Base-by-base conservation (phyloP, 2,113 vertebrate species). In the Sturnira hondurensis region DNA sequence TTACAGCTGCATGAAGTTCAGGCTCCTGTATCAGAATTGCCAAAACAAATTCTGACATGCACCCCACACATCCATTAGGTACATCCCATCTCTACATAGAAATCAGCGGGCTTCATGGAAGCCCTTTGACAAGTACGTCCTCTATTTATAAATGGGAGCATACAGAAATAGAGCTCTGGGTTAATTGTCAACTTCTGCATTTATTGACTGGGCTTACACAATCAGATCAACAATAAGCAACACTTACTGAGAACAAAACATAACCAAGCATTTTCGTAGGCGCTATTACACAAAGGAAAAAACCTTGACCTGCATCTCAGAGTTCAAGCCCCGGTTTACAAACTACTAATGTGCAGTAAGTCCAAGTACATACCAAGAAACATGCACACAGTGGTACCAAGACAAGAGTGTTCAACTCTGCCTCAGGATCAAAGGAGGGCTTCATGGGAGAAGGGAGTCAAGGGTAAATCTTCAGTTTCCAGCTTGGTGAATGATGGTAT, bases 231-330 rank as follows among this genome's bases (percentile, higher is more conserved):
- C 38, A 94, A 81, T 3, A 84, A 90, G 38, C 45, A 95, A 61
- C 36, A 86, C 6, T 95, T 89, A 82, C 19, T 83, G 8, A 96
- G 52, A 93, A 87, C 31, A 93, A 50, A 93, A 78, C 19, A 95
- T 33, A 89, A 86, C 8, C 31, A 78, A 16, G 43, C 47, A 92
- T 71, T 81, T 56, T 86, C 24, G 20, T 65, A 33, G 10, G 9
- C 63, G 36, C 26, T 50, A 2, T 83, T 47, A 67, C 33, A 17
- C 26, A 80, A 56, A 83, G 19, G 38, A 50, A 90, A 90, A 87
- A 85, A 43, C 2, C 4, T 41, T 26, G 28, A 24, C 20, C 12
- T 85, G 16, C 22, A 80, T 76, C 22, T 85, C 47, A 82, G 36
- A 89, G 17, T 83, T 93, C 76, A 92, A 8, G 70, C 19, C 17